These are phyloP conservation scores for Mongoloraphidia duomilia DNA, from an alignment of 2,888 invertebrate genomes.

Conservation along the genomic window DNA sequence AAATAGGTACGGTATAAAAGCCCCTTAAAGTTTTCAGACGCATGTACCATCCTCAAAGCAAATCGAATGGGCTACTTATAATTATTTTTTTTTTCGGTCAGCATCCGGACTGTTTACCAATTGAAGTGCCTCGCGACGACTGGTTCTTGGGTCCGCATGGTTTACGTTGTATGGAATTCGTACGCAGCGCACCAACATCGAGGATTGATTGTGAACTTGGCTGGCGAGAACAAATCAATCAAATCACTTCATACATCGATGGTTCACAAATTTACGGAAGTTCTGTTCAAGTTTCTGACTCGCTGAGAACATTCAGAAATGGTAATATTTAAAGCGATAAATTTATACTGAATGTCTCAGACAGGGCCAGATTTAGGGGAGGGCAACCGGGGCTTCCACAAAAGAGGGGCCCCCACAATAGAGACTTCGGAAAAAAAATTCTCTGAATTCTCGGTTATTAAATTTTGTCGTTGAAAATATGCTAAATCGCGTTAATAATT, in stretches of 20 bases:
- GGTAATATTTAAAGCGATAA: slow-evolving; percentile 32
- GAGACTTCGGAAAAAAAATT: too few species aligned
- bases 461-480: too few species aligned
- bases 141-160: slow-evolving; percentile 56
- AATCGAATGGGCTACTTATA: neutral
- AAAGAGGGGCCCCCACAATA: too few species aligned
- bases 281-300: slow-evolving; percentile 54
- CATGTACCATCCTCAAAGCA: too few species aligned
- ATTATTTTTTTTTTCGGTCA: slow-evolving; percentile 25
- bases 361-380: too few species aligned
- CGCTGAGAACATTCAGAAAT: slow-evolving; percentile 58
- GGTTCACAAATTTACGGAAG: slow-evolving; percentile 73
- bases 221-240: slow-evolving; percentile 73
- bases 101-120: slow-evolving; percentile 80
- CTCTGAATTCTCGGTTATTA: too few species aligned
- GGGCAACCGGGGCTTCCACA: too few species aligned
- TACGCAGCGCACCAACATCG: slow-evolving; percentile 68
- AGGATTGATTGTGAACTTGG: slow-evolving; percentile 66
- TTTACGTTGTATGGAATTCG: slow-evolving; percentile 66
- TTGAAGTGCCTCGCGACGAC: slow-evolving; percentile 56
- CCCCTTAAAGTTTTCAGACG: too few species aligned
- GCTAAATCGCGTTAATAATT: too few species aligned
- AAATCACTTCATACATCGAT: slow-evolving; percentile 68
- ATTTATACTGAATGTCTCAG: too few species aligned
- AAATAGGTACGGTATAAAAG: too few species aligned